A percentile compares a stretch with the other conserved stretches of the same genome.
Evolutionary conservation across 2,113 vertebrate species (phyloP).

Genomic region (Vanacampus margaritifer): DNA sequence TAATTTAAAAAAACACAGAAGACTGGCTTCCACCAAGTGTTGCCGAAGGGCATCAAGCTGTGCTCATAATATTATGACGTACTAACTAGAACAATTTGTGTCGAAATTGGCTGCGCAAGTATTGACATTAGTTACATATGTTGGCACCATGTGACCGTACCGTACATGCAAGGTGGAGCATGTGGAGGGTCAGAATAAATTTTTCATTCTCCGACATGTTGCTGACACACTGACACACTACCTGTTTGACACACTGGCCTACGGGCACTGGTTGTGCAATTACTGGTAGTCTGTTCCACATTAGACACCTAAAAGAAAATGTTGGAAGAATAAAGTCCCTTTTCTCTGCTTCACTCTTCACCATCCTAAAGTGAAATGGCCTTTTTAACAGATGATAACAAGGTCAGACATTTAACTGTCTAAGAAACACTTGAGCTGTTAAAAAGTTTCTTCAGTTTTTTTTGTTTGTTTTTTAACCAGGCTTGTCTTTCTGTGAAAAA

Average conservation of each 20-base stretch:
- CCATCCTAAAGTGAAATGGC: conserved; percentile 43
- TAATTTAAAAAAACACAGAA: not conserved
- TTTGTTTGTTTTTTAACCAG: conserved; percentile 15
- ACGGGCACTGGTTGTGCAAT: not conserved
- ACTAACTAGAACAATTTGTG: conserved; percentile 3
- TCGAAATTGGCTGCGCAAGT: not conserved
- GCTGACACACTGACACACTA: conserved; percentile 44
- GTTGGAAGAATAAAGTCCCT: conserved; percentile 26
- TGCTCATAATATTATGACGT: not conserved
- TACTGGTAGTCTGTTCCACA: conserved; percentile 20
- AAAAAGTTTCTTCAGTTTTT: not conserved
- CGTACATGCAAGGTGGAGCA: not conserved
- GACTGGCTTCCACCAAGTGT: not conserved
- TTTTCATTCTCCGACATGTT: not conserved
- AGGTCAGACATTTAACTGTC: conserved; percentile 42
- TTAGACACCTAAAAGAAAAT: conserved; percentile 24
- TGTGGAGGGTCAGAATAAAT: conserved; percentile 18
- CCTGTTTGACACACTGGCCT: conserved; percentile 12
- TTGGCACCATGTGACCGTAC: not conserved
- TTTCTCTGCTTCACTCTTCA: conserved; percentile 10
- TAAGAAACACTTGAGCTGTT: conserved; percentile 39
- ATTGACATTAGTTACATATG: not conserved
- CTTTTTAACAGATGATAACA: conserved; percentile 41
- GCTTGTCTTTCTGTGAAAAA: conserved; percentile 36
- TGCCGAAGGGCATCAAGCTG: not conserved